phyloP scores from a whole-genome alignment of 1,140 invertebrate species.

The Lordiphosa mommai region DNA sequence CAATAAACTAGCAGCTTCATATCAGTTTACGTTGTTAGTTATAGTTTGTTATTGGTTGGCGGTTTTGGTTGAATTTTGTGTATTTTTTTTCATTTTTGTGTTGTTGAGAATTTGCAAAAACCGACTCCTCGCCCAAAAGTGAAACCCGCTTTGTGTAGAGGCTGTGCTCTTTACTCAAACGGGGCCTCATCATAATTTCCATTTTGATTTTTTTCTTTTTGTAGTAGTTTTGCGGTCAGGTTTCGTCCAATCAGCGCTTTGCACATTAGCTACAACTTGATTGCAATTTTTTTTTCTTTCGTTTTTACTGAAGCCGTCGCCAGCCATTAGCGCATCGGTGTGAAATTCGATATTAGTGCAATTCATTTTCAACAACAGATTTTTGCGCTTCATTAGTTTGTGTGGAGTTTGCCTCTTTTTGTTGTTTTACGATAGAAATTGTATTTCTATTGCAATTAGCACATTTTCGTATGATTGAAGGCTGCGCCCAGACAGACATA shows the following conservation, averaged over 20 bases:
- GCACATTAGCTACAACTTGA: constrained; percentile 71
- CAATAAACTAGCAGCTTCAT: constrained; percentile 77
- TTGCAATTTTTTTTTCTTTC: constrained; percentile 49
- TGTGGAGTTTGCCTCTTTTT: constrained; percentile 27
- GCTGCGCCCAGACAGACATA: constrained; percentile 40
- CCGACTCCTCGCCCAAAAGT: constrained; percentile 63
- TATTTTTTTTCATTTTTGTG: background rate
- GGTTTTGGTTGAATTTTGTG: constrained; percentile 1
- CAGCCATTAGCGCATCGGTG: constrained; percentile 71
- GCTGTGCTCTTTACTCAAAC: constrained; percentile 73
- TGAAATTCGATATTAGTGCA: constrained; percentile 78
- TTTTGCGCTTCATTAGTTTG: constrained; percentile 60
- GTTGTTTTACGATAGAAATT: constrained; percentile 63
- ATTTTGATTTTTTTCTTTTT: constrained; percentile 33
- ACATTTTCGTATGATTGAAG: constrained; percentile 65
- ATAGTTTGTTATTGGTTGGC: constrained; percentile 72
- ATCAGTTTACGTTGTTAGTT: constrained; percentile 72
- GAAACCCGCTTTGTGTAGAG: constrained; percentile 58
- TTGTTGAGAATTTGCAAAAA: constrained; percentile 42
- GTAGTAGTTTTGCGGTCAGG: constrained; percentile 52
- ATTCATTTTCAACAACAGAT: constrained; percentile 71
- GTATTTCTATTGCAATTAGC: constrained; percentile 74
- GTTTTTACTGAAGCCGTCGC: constrained; percentile 35
- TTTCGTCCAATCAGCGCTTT: constrained; percentile 77
- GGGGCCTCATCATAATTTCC: constrained; percentile 75